Evolutionary conservation across 2,113 vertebrate genomes (phyloP), one percentile per base, ranked within the genome.

Genomic region (Plecturocebus donacophilus): DNA sequence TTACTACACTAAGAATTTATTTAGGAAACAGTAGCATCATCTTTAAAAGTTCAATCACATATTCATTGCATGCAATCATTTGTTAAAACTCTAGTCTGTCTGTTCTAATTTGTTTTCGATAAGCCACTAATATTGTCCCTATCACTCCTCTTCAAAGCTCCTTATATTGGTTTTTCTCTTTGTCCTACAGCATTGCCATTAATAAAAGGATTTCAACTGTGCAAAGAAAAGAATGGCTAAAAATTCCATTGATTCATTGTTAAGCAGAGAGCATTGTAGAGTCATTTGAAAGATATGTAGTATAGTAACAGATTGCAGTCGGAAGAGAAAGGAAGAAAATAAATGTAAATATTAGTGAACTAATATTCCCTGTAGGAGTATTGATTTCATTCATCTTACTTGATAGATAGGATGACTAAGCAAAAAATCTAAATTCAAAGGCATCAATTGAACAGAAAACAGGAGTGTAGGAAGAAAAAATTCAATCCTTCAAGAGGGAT

Each of bases 321-420:
- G 25, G 56, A 90, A 95, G 45, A 96, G 64, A 96, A 95, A 87
- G 17, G 35, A 92, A 97, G 40, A 95, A 96, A 98, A 98, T 79
- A 98, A 87, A 96, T 75, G 21, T 89, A 96, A 98, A 97, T 71
- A 38, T 96, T 75, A 96, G 93, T 94, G 82, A 95, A 38, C 32
- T 98, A 52, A 95, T 95, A 96, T 93, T 94, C 40, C 21, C 89
- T 91, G 23, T 80, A 82, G 73, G 38, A 80, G n/a, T 98, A 98
- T 96, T 98, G 94, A 98, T 98, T 98, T 97, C 47, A 97, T 98
- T 95, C 49, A 95, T 96, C 83, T 96, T 73, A 45, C 64, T 71
- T 98, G 96, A 97, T 94, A 97, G 97, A 94, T 95, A 93, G 94
- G 97, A 98, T 96, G 89, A 97, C 5, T 23, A 98, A 98, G 85